A percentile compares a stretch with the other conserved stretches of the same genome.
Conservation (phyloP, 2,888 invertebrate genomes). For the Eupeodes latifasciatus region DNA sequence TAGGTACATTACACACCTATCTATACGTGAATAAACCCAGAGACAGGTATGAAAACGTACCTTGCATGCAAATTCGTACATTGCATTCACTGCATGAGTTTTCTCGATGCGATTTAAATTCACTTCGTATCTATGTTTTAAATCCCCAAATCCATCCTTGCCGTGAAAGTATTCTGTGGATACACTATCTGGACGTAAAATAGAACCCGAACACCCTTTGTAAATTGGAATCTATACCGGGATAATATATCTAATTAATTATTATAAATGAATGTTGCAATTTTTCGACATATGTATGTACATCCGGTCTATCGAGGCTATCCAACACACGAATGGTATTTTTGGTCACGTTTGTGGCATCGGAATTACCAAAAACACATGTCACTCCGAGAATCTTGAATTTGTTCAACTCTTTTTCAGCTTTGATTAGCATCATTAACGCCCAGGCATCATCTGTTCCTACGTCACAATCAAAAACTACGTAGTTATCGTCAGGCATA, state of each 20-base stretch:
- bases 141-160: slow-evolving; percentile 89
- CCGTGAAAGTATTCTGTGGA: slow-evolving; percentile 86
- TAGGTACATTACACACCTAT: no score
- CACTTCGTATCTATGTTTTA: slow-evolving; percentile 84
- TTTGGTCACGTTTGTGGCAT: slow-evolving; percentile 87
- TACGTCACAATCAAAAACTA: slow-evolving; percentile 87
- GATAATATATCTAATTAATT: no score
- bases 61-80: slow-evolving; percentile 86
- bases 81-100: slow-evolving; percentile 86
- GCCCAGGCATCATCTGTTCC: slow-evolving; percentile 88
- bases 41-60: slow-evolving; percentile 80
- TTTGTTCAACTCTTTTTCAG: slow-evolving; percentile 81
- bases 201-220: slow-evolving; percentile 78
- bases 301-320: slow-evolving; percentile 86
- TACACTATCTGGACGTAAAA: slow-evolving; percentile 79
- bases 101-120: slow-evolving; percentile 83
- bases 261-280: no score
- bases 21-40: no score
- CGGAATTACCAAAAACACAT: slow-evolving; percentile 90
- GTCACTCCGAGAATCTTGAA: slow-evolving; percentile 87
- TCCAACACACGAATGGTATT: slow-evolving; percentile 89
- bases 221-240: slow-evolving; percentile 78
- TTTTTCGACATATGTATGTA: slow-evolving; percentile 81
- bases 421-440: slow-evolving; percentile 85
- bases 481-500: slow-evolving; percentile 77